Evolutionary conservation across 2,888 invertebrate genomes (phyloP).

Genomic region (Torymus auratus): DNA sequence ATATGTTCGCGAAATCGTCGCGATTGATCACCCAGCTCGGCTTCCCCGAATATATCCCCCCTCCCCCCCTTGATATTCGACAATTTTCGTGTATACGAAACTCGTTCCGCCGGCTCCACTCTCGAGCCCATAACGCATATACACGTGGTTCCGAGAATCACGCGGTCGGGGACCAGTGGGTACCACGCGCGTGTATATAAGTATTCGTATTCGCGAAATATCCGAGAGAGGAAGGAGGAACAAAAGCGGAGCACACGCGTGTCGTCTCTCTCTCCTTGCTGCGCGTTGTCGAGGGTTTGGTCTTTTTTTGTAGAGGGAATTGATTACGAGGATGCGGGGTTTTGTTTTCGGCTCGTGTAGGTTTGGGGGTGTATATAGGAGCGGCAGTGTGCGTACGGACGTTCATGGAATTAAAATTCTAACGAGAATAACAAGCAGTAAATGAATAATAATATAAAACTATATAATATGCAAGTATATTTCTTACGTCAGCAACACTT

Average conservation of each 20-base stretch:
- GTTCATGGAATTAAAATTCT: no score
- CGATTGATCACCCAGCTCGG: neutral
- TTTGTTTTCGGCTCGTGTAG: no score
- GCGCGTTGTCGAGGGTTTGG: neutral
- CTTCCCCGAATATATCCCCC: neutral
- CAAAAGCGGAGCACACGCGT: constrained; percentile 46
- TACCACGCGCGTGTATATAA: constrained; percentile 37
- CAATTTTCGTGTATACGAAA: constrained; percentile 42
- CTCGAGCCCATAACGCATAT: constrained; percentile 40
- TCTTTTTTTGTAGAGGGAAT: no score
- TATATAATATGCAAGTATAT: no score
- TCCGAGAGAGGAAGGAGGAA: constrained; percentile 18
- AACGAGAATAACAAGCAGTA: no score
- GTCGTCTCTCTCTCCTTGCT: neutral
- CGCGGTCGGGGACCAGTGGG: constrained; percentile 28
- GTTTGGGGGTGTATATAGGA: no score
- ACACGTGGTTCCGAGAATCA: constrained; percentile 47
- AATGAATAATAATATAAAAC: no score
- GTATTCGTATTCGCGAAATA: constrained; percentile 39
- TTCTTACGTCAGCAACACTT: no score
- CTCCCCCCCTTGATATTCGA: neutral
- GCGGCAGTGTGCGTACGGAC: no score
- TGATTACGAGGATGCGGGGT: no score
- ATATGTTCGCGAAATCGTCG: constrained; percentile 12
- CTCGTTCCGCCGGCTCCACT: constrained; percentile 16